Base-by-base conservation (phyloP, 2,888 invertebrate genomes). In the Heterodera filipjevi region DNA sequence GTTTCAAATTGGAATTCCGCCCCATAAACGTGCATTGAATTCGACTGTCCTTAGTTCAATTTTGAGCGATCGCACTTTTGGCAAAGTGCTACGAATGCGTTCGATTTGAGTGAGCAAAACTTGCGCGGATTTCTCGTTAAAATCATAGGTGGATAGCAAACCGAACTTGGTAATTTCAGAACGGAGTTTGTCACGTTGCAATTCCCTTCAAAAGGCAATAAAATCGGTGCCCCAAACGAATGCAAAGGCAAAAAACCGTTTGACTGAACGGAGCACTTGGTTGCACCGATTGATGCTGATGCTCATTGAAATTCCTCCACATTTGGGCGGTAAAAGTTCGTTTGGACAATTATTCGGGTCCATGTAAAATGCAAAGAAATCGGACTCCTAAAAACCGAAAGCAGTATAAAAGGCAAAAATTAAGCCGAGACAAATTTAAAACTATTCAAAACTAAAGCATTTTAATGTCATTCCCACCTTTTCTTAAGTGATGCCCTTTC, bases 311-410 rank as follows among this genome's bases (percentile, higher is more conserved):
- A 68, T 68, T 16, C 68, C 68, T 32, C 68, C 68, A 27, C 8
- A n/a, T 68, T 68, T 32, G 68, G 68, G 68, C 33, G 27, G 68
- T 27, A 59, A 27, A 59, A 59, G 59, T 59, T 59, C 59, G n/a
- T 68, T 68, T 32, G 68, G 33, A 19, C 33, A 68, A 68, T 32
- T 12, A 12, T 16, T 33, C 68, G 32, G 32, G 14, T 35, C 68
- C 33, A 14, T 76, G 35, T 66, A 76, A 76, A 66, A 39, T 32
- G 66, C 44, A 39, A 12, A 76, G 64, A 64, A 76, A 66, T 35
- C 66, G 32, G 5, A 27, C 14, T 64, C 33, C 66, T 35, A 46
- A 74, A 49, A 14, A 49, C 3, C 16, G 49, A 49, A 14, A n/a
- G n/a, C n/a, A n/a, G n/a, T n/a, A n/a, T n/a, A n/a, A n/a, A n/a